Evolutionary conservation across 2,888 invertebrate species (phyloP), one percentile per base, ranked within the genome.

Genomic region (Habrosyne pyritoides): DNA sequence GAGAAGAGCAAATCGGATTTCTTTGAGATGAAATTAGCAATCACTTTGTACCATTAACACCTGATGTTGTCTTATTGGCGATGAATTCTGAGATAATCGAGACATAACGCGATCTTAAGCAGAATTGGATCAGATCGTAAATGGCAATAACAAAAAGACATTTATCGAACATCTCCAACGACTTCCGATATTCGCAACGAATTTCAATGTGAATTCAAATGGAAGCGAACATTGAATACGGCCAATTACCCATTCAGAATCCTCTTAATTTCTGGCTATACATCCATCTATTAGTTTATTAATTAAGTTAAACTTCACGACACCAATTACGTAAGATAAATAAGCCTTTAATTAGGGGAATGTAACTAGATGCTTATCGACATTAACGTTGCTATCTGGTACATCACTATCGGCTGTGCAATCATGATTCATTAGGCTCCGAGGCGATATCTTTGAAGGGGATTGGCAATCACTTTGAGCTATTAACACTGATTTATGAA

Each of bases 1-100:
- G 69, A 69, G 18, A 42, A 7, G 65, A 67, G 73, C 71, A 76
- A 80, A 86, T 84, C 80, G 72, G 74, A 81, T 84, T 84, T 81
- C 85, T 86, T 87, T 83, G 80, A 81, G 78, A 81, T 79, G 65
- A 77, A 84, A 89, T 89, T 87, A 87, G 83, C 83, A 83, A 86
- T 86, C 83, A 81, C 82, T 86, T 84, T 83, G 79, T 74, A 67
- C 76, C 71, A 84, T 85, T 86, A 82, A 78, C 78, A 79, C 80
- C 77, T 75, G 69, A 64, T 65, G 69, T 63, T 66, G 65, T 60
- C 47, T 60, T 57, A 57, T 28, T 24, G 21, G 49, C 36, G 33
- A 50, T 18, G 52, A 42, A 52, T 54, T 47, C 14, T 30, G 18
- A 21, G 51, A 53, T 56, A 61, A 59, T 59, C 50, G 55, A 49